phyloP scores from a whole-genome alignment of 2,797 vertebrate genomes.

The Brachymystax lenok region DNA sequence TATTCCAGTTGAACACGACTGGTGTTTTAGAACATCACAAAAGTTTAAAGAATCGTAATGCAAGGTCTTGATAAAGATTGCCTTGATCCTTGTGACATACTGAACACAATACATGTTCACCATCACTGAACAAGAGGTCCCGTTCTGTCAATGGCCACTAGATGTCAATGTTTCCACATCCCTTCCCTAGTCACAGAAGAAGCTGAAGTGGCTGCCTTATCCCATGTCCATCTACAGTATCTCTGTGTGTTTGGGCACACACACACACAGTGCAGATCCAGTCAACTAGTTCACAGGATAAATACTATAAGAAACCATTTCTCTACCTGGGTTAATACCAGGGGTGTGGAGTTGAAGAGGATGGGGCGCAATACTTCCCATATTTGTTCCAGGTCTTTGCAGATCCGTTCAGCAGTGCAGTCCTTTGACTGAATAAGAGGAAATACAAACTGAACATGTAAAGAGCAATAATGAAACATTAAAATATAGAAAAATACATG shows the following conservation, averaged over 20 bases:
- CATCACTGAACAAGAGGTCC: conserved; percentile 4
- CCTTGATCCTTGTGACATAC: conserved; percentile 9
- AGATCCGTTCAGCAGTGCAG: conserved; percentile 58
- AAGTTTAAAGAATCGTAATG: conserved; percentile 16
- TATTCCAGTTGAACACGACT: conserved; percentile 13
- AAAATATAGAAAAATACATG: conserved; percentile 38
- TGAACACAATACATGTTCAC: conserved; percentile 9
- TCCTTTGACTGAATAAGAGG: conserved; percentile 48
- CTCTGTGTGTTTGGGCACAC: neutral
- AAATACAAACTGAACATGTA: conserved; percentile 43
- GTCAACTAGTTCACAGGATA: conserved; percentile 27
- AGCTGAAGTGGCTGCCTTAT: neutral
- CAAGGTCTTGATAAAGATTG: conserved; percentile 6
- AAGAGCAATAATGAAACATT: conserved; percentile 38
- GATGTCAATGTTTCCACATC: conserved; percentile 57
- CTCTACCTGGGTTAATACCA: conserved; percentile 8
- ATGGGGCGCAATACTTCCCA: conserved; percentile 11
- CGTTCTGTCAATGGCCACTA: conserved; percentile 49
- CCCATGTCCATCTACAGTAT: neutral
- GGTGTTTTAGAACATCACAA: conserved; percentile 10
- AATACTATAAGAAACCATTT: conserved; percentile 25
- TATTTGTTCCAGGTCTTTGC: conserved; percentile 56
- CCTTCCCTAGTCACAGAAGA: conserved; percentile 2
- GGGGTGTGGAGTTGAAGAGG: conserved; percentile 12
- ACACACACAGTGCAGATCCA: conserved; percentile 21